Conservation (phyloP, 2,113 vertebrate species). For the Melanotaenia duboulayi region DNA sequence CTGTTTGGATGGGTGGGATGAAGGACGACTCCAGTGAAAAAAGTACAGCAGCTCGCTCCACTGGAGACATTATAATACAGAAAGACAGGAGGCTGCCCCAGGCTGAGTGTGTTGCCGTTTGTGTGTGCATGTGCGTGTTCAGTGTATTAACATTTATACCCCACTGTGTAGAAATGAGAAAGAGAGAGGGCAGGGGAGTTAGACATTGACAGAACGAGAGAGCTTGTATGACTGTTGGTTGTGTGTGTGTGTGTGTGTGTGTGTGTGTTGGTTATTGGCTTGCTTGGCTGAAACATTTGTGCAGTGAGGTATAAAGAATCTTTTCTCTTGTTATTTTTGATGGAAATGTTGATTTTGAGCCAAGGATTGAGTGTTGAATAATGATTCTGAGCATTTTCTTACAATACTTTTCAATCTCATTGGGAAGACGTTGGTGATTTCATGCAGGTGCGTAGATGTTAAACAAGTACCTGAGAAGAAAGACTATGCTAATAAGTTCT, state of each 20-base stretch:
- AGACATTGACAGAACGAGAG: constrained; percentile 57
- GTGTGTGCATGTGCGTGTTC: constrained; percentile 37
- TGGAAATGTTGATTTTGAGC: constrained; percentile 32
- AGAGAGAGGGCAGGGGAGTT: constrained; percentile 50
- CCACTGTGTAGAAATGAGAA: constrained; percentile 50
- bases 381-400: constrained; percentile 23
- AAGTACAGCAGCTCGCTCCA: constrained; percentile 54
- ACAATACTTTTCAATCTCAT: constrained; percentile 5
- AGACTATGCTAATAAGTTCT: neutral
- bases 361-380: constrained; percentile 10
- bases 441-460: constrained; percentile 20
- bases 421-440: constrained; percentile 21
- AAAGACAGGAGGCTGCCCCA: constrained; percentile 53
- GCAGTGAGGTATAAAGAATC: constrained; percentile 26
- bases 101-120: constrained; percentile 50
- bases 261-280: constrained; percentile 23
- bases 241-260: neutral
- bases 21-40: constrained; percentile 47
- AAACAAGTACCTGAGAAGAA: neutral
- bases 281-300: constrained; percentile 20
- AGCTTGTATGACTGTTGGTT: constrained; percentile 24
- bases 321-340: constrained; percentile 36
- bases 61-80: constrained; percentile 64
- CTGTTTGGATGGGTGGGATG: constrained; percentile 55
- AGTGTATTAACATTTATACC: constrained; percentile 67